Conservation (phyloP, 2,113 vertebrate species). For the Elachura formosa region DNA sequence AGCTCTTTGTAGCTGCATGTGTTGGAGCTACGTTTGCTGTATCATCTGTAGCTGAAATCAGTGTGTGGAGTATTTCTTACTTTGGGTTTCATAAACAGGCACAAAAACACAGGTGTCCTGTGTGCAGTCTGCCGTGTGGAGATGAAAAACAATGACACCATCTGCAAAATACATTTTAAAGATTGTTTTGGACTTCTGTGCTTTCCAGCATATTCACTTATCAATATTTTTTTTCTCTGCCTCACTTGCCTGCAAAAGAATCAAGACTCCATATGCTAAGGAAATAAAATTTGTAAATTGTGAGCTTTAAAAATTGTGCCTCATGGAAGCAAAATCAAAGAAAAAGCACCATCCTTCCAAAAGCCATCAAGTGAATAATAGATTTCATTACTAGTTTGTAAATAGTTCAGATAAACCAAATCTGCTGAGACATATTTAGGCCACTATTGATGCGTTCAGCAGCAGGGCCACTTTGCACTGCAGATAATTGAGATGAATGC, state of each 20-base stretch:
- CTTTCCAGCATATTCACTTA: neutral
- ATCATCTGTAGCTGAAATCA: neutral
- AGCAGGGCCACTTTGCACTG: neutral
- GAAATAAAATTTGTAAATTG: neutral
- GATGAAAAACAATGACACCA: neutral
- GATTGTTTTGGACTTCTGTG: neutral
- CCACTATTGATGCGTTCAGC: neutral
- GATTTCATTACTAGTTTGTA: neutral
- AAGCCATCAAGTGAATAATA: neutral
- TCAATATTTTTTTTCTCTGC: neutral
- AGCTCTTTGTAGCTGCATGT: neutral
- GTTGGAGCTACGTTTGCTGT: neutral
- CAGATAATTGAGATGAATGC: neutral
- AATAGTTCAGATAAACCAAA: neutral
- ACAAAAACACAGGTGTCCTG: neutral
- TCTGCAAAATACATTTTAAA: neutral
- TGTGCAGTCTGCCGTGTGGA: neutral
- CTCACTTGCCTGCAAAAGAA: neutral
- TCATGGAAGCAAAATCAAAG: neutral
- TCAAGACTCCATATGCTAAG: neutral
- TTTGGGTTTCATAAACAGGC: neutral
- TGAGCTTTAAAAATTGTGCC: neutral
- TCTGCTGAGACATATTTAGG: neutral
- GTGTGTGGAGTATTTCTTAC: neutral
- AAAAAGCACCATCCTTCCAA: neutral